phyloP scores from a whole-genome alignment of 2,888 invertebrate species.

The Willowsia nigromaculata region DNA sequence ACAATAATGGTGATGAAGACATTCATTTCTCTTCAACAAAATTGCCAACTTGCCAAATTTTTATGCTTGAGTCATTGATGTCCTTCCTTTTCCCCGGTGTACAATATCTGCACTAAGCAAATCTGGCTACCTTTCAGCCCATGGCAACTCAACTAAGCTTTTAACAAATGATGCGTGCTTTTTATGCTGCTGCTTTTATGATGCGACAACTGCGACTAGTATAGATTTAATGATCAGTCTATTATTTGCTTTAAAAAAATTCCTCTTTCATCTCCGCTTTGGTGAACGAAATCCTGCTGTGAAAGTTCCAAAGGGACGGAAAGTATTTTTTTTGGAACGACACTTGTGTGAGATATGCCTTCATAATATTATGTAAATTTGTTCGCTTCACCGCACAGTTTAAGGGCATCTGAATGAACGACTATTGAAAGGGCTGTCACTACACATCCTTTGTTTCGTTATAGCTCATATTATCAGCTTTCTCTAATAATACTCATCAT shows the following conservation, averaged over 20 bases:
- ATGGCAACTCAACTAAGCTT: neutral
- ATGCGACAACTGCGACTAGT: neutral
- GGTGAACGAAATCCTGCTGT: neutral
- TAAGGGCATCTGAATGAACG: neutral
- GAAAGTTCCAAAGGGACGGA: slow-evolving; percentile 15
- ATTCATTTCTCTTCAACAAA: slow-evolving; percentile 18
- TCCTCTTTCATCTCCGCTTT: neutral
- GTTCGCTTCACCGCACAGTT: neutral
- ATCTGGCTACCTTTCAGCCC: no score
- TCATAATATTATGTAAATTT: slow-evolving; percentile 13
- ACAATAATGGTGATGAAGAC: neutral
- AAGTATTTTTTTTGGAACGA: neutral
- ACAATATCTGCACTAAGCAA: neutral
- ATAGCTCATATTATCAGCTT: neutral
- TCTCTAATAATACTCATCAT: neutral
- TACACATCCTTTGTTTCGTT: neutral
- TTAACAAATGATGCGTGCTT: neutral
- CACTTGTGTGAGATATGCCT: neutral
- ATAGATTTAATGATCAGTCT: neutral
- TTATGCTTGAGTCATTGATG: neutral
- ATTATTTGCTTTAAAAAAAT: neutral
- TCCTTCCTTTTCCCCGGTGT: neutral
- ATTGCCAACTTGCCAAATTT: neutral
- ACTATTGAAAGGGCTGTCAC: neutral
- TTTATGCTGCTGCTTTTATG: neutral